Percentiles rank a stretch among this genome's conserved stretches.
Conservation (phyloP, 1,140 invertebrate species). For the Halyomorpha halys region DNA sequence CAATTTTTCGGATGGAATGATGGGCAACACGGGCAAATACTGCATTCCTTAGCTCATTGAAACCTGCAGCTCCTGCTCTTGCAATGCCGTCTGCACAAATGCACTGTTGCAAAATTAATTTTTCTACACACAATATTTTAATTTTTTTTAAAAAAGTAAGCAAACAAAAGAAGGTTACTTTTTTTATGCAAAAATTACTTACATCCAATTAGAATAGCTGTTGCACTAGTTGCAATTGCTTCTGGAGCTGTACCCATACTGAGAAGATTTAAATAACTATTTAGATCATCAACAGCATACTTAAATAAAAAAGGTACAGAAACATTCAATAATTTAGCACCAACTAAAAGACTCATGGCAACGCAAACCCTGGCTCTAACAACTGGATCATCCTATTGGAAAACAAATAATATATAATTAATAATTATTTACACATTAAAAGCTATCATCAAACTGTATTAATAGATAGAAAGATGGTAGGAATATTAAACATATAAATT, state of each 20-base stretch:
- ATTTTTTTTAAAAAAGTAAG: background rate
- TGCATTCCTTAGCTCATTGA: slow-evolving; percentile 94
- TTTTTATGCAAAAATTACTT: slow-evolving; percentile 39
- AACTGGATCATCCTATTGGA: slow-evolving; percentile 56
- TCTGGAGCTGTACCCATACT: slow-evolving; percentile 59
- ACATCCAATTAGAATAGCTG: slow-evolving; percentile 84
- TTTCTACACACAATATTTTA: slow-evolving; percentile 7
- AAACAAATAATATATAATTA: background rate
- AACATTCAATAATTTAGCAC: slow-evolving; percentile 82
- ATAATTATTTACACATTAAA: too few species aligned
- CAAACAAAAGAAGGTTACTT: background rate
- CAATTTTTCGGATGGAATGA: slow-evolving; percentile 87
- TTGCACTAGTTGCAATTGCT: slow-evolving; percentile 58
- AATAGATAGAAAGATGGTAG: too few species aligned
- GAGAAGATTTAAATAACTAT: slow-evolving; percentile 47
- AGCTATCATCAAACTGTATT: too few species aligned
- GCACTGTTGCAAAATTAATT: slow-evolving; percentile 21
- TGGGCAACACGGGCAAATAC: slow-evolving; percentile 98
- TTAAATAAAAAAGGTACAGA: slow-evolving; percentile 96
- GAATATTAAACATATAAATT: too few species aligned
- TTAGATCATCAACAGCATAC: slow-evolving; percentile 81
- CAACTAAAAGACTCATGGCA: slow-evolving; percentile 66
- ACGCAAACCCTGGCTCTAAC: slow-evolving; percentile 74
- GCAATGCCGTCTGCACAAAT: slow-evolving; percentile 77
- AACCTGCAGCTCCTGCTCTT: slow-evolving; percentile 73